Evolutionary conservation across 2,888 invertebrate species (phyloP).

Genomic region (Netelia inedita): DNA sequence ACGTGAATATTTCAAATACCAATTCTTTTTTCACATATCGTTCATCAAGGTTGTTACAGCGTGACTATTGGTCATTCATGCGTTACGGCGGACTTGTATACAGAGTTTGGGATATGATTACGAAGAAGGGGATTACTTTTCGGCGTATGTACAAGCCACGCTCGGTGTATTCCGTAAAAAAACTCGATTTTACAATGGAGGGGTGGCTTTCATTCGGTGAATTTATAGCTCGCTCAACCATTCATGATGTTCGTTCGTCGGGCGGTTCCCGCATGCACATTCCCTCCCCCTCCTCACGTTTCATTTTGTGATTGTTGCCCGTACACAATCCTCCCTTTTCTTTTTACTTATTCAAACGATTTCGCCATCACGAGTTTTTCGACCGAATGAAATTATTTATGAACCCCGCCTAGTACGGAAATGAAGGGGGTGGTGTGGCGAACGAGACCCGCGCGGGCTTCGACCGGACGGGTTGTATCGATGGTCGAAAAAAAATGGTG

Average conservation of each 20-base stretch:
- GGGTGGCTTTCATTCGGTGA: constrained; percentile 8
- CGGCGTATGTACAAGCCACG: not conserved
- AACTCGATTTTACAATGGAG: not conserved
- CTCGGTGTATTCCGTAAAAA: not conserved
- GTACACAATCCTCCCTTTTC: constrained; percentile 2
- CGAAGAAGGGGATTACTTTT: constrained; percentile 23
- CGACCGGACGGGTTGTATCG: constrained; percentile 12
- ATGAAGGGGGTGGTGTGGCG: not conserved
- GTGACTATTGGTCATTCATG: too few relatives aligned
- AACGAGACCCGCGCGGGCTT: not conserved
- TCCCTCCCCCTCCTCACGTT: constrained; percentile 16
- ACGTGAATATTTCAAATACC: too few relatives aligned
- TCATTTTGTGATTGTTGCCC: constrained; percentile 35
- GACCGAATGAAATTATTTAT: constrained; percentile 56
- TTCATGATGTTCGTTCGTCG: constrained; percentile 55
- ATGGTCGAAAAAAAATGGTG: constrained; percentile 19
- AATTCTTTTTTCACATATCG: too few relatives aligned
- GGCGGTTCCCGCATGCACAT: constrained; percentile 29
- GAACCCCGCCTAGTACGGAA: not conserved
- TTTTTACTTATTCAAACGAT: constrained; percentile 57
- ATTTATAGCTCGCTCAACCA: constrained; percentile 36
- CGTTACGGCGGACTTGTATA: not conserved
- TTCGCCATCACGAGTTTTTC: constrained; percentile 36
- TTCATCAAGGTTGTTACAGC: too few relatives aligned
- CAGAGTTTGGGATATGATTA: constrained; percentile 2